Conservation (phyloP, 2,113 vertebrate species). For the Oceanodroma tethys region DNA sequence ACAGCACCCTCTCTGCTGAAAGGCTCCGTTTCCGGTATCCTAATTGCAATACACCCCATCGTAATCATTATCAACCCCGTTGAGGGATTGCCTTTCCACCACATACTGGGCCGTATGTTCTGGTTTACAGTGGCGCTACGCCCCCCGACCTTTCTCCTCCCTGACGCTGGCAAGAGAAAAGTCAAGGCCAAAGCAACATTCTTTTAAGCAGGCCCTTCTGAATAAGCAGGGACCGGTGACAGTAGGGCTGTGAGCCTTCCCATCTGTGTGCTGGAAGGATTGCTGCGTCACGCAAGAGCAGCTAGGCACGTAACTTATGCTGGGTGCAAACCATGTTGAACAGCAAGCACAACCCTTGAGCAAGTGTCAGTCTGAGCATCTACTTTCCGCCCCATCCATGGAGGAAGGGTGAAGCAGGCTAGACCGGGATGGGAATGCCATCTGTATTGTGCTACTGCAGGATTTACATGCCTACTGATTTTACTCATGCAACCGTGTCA, state of each 20-base stretch:
- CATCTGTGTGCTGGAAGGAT: background rate
- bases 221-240: background rate
- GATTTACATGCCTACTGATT: background rate
- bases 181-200: background rate
- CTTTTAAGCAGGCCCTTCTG: background rate
- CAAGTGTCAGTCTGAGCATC: background rate
- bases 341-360: background rate
- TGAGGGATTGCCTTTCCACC: background rate
- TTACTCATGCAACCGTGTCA: background rate
- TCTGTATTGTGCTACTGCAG: accelerated
- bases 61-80: background rate
- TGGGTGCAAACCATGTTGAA: background rate
- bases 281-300: background rate
- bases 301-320: background rate
- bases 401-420: background rate
- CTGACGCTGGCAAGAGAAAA: background rate
- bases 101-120: background rate
- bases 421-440: background rate
- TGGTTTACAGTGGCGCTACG: background rate
- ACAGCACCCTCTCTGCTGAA: background rate
- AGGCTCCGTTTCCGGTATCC: background rate
- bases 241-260: background rate
- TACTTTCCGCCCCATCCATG: background rate
- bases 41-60: background rate
- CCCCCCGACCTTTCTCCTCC: background rate